phyloP scores from a whole-genome alignment of 1,140 invertebrate genomes.

The Drosophila navojoa region DNA sequence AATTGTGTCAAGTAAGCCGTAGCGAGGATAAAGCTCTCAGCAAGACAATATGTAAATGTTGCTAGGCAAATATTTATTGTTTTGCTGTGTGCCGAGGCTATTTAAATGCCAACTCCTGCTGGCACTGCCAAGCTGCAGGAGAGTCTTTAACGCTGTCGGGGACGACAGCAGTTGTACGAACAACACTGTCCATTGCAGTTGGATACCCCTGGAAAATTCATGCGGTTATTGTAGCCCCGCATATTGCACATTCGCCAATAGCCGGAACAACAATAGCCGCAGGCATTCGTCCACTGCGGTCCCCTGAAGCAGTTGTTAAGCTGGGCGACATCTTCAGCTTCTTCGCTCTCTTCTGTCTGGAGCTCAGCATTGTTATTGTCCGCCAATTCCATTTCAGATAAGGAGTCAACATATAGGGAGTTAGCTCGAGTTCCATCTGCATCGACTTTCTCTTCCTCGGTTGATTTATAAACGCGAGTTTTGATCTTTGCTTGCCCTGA shows the following conservation, averaged over 20 bases:
- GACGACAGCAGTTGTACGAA: background rate
- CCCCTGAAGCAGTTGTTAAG: no score
- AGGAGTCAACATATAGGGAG: background rate
- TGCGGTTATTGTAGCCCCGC: background rate
- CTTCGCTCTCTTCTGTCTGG: no score
- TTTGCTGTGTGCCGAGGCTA: background rate
- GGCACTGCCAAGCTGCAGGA: background rate
- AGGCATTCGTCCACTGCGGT: background rate
- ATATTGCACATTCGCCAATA: background rate
- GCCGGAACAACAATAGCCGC: background rate
- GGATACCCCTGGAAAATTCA: background rate
- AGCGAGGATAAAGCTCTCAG: background rate
- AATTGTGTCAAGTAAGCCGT: background rate
- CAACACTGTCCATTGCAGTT: background rate
- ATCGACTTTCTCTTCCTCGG: background rate
- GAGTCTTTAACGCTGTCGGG: background rate
- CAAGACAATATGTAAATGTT: conserved; percentile 14
- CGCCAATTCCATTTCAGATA: background rate
- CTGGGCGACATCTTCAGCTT: no score
- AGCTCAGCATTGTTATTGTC: background rate
- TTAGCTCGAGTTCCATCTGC: background rate
- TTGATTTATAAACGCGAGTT: background rate
- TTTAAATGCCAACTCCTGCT: background rate
- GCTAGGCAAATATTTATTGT: conserved; percentile 29
- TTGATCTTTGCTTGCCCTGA: background rate